phyloP scores from a whole-genome alignment of 2,888 invertebrate species.

The Vesta saturnalis region DNA sequence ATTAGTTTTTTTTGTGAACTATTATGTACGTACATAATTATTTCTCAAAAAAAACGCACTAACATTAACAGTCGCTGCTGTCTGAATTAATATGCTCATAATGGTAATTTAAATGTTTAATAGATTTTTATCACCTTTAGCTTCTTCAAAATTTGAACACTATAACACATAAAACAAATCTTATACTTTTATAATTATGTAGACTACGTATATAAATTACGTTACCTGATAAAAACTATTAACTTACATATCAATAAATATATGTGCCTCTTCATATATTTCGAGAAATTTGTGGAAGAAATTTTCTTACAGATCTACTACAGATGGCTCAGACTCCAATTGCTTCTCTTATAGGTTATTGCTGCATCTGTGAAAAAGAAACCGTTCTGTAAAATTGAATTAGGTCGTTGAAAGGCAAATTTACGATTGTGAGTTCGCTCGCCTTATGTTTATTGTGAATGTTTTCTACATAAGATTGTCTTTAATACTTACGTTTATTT shows the following conservation, averaged over 20 bases:
- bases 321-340: conserved; percentile 45
- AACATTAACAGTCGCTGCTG: too few relatives aligned
- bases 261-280: conserved; percentile 19
- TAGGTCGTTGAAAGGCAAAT: conserved; percentile 50
- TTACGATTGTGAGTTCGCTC: conserved; percentile 46
- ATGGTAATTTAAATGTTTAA: too few relatives aligned
- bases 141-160: too few relatives aligned
- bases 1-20: too few relatives aligned
- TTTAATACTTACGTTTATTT: conserved; percentile 37
- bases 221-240: too few relatives aligned
- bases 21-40: too few relatives aligned
- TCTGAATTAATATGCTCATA: too few relatives aligned
- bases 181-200: too few relatives aligned
- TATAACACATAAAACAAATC: too few relatives aligned
- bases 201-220: too few relatives aligned
- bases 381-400: conserved; percentile 49
- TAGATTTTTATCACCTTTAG: too few relatives aligned
- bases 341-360: conserved; percentile 46
- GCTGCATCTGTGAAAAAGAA: conserved; percentile 46
- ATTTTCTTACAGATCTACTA: conserved; percentile 35
- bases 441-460: conserved; percentile 46
- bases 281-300: conserved; percentile 28
- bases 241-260: not conserved
- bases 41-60: too few relatives aligned
- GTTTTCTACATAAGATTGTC: conserved; percentile 43